A percentile compares a stretch with the other conserved stretches of the same genome.
Conservation (phyloP, 2,888 invertebrate genomes). For the Amiota communis region DNA sequence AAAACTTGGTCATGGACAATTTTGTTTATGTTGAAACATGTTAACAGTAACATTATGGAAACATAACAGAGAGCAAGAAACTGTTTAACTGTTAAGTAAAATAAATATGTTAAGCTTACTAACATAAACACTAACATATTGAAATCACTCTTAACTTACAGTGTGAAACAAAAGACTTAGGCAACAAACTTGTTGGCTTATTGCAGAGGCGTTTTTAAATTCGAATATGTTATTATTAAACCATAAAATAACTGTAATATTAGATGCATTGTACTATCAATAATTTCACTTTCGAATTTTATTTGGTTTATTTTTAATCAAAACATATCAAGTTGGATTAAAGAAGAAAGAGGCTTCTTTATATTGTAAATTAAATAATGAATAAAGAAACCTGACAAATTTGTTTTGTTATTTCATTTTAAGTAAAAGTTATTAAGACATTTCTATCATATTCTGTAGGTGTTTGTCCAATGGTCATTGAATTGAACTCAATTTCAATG, state of each 20-base stretch:
- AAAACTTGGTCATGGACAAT: constrained; percentile 18
- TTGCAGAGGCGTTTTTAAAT: not conserved
- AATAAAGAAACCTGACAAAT: not conserved
- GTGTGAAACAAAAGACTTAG: too few species aligned
- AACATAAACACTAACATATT: too few species aligned
- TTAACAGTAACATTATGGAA: too few species aligned
- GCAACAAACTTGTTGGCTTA: not conserved
- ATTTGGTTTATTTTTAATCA: not conserved
- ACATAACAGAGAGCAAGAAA: too few species aligned
- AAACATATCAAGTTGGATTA: constrained; percentile 4
- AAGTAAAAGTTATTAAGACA: not conserved
- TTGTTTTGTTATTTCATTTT: not conserved
- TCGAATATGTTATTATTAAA: not conserved
- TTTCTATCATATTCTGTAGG: not conserved
- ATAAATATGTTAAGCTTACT: too few species aligned
- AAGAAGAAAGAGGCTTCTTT: not conserved
- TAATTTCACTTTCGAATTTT: constrained; percentile 4
- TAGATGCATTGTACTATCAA: not conserved
- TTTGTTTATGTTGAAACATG: not conserved
- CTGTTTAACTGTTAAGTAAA: too few species aligned
- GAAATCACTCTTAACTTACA: too few species aligned
- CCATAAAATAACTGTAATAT: not conserved
- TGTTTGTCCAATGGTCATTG: too few species aligned
- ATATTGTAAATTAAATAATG: not conserved
- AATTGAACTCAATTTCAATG: too few species aligned